Evolutionary conservation across 2,888 invertebrate genomes (phyloP), one percentile per base, ranked within the genome.

Genomic region (Hartigia nigra): DNA sequence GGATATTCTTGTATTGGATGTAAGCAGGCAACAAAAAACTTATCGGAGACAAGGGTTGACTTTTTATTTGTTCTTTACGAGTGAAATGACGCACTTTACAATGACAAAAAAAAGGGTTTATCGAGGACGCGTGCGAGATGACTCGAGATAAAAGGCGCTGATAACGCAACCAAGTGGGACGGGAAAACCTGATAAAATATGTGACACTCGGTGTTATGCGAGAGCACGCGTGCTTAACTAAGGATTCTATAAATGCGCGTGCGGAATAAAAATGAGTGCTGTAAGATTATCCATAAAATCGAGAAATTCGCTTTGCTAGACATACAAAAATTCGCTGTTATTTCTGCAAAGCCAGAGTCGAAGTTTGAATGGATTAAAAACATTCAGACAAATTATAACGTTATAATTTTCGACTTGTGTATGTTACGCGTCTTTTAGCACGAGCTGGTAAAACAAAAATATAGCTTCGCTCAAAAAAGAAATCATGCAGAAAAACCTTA

Each of bases 181-280:
- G 89, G 90, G 89, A 88, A 88, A 89, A 87, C 83, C 85, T 79
- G 86, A 86, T 89, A 90, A 89, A 90, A 89, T 87, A 84, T 86
- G 84, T 84, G 87, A 85, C 85, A 86, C 85, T 86, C 84, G 86
- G 88, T 89, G 84, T 90, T 91, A 91, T 91, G 91, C 90, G 84
- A 84, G 79, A 85, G 85, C 91, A 91, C 88, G 91, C 89, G 72
- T 72, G 32, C 72, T 72, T 34, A 72, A 72, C 72, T 31, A 72
- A 23, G 23, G 55, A 23, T 55, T 23, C 23, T 23, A 23, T 55
- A 9, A 55, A 55, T 55, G 23, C 23, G 23, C 23, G 55, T 55
- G 23, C 23, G 9, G 23, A 55, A 55, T 55, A 23, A 55, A 55
- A 23, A 23, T 55, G 23, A 14, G 55, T 55, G 39, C 5, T 55